These are phyloP conservation scores for Bos taurus DNA, from an alignment of 2,113 vertebrate genomes.

Conservation along the genomic window DNA sequence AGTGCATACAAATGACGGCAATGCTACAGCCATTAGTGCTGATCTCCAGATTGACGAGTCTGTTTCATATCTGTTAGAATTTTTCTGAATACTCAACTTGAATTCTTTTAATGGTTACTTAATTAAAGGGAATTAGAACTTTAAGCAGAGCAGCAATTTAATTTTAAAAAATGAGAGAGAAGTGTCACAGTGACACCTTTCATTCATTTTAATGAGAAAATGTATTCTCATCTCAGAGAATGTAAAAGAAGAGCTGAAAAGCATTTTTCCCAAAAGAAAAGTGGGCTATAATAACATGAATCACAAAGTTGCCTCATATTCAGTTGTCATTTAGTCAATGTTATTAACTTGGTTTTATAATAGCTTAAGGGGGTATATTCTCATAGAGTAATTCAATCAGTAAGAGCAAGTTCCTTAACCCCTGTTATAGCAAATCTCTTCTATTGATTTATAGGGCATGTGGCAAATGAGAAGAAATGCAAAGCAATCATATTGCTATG, in stretches of 20 bases:
- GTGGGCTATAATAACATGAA: constrained; percentile 29
- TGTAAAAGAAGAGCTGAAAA: constrained; percentile 16
- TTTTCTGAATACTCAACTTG: constrained; percentile 26
- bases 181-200: constrained; percentile 24
- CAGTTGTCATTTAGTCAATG: constrained; percentile 57
- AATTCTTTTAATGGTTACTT: constrained; percentile 58
- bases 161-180: constrained; percentile 31
- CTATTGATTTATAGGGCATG: constrained; percentile 39
- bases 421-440: constrained; percentile 42
- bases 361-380: constrained; percentile 10
- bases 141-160: constrained; percentile 50
- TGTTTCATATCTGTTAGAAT: constrained; percentile 41
- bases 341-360: constrained; percentile 59
- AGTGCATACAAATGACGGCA: constrained; percentile 42
- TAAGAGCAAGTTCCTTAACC: constrained; percentile 37
- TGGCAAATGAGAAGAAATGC: constrained; percentile 44
- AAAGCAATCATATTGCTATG: not conserved
- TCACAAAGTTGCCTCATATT: constrained; percentile 28
- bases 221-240: constrained; percentile 8
- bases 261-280: constrained; percentile 36
- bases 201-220: constrained; percentile 57
- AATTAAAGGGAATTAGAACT: constrained; percentile 65
- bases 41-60: constrained; percentile 22
- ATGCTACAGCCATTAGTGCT: not conserved
- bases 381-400: constrained; percentile 49